Conservation (phyloP, 2,888 invertebrate genomes). For the Trichacis sp. region DNA sequence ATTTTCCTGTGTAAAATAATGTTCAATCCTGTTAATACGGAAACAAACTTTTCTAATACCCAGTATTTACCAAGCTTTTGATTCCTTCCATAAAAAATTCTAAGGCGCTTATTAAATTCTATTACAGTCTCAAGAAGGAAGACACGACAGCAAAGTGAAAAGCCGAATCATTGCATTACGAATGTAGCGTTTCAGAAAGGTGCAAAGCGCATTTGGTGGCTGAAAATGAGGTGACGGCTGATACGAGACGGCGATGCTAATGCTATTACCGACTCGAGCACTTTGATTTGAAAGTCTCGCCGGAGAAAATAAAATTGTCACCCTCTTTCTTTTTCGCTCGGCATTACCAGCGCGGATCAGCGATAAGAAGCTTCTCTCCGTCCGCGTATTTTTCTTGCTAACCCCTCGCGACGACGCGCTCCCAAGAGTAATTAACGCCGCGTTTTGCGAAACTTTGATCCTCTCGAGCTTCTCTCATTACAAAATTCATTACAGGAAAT, state of each 20-base stretch:
- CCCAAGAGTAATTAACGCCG: slow-evolving; percentile 41
- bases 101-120: too few species aligned
- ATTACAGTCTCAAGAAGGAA: too few species aligned
- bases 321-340: slow-evolving; percentile 45
- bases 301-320: slow-evolving; percentile 55
- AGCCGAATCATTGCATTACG: too few species aligned
- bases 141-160: too few species aligned
- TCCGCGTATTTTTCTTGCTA: slow-evolving; percentile 24
- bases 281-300: slow-evolving; percentile 33
- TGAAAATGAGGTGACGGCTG: slow-evolving; percentile 34
- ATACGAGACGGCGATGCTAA: slow-evolving; percentile 18
- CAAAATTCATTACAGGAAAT: slow-evolving; percentile 39
- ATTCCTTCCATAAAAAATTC: too few species aligned
- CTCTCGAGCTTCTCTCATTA: slow-evolving; percentile 33
- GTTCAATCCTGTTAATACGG: too few species aligned
- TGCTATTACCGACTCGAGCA: slow-evolving; percentile 5
- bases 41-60: too few species aligned
- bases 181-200: too few species aligned
- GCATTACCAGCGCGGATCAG: slow-evolving; percentile 29
- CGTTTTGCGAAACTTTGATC: slow-evolving; percentile 44
- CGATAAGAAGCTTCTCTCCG: slow-evolving; percentile 28
- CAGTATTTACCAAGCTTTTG: too few species aligned
- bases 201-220: background rate
- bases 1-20: too few species aligned
- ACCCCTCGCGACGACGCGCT: slow-evolving; percentile 30